Conservation (phyloP, 2,888 invertebrate genomes). For the Bruchidius siliquastri region DNA sequence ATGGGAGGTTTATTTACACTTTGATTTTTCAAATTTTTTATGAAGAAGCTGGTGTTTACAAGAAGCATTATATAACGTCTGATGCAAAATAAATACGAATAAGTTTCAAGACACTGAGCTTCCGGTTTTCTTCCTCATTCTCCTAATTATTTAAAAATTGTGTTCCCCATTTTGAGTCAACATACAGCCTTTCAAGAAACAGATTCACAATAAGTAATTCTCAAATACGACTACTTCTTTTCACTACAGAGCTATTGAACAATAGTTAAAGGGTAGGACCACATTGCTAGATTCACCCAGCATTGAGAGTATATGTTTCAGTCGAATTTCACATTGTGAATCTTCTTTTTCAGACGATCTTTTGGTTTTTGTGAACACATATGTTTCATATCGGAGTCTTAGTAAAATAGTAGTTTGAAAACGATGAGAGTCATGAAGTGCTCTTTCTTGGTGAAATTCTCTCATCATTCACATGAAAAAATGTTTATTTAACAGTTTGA, state of each 20-base stretch:
- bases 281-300: neutral
- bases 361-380: neutral
- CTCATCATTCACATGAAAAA: too few species aligned
- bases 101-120: neutral
- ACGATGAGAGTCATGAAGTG: too few species aligned
- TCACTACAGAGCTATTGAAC: too few species aligned
- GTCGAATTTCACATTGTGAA: neutral
- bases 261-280: too few species aligned
- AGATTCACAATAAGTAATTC: neutral
- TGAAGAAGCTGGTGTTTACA: too few species aligned
- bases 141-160: neutral
- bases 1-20: too few species aligned
- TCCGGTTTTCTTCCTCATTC: neutral
- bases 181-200: neutral
- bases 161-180: neutral
- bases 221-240: neutral
- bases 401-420: too few species aligned
- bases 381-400: neutral
- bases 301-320: neutral
- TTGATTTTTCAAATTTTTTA: too few species aligned
- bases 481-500: too few species aligned
- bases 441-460: too few species aligned
- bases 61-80: too few species aligned
- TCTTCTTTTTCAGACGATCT: neutral
- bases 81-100: neutral